Conservation (phyloP, 2,888 invertebrate species). For the Stenotaenia linearis region DNA sequence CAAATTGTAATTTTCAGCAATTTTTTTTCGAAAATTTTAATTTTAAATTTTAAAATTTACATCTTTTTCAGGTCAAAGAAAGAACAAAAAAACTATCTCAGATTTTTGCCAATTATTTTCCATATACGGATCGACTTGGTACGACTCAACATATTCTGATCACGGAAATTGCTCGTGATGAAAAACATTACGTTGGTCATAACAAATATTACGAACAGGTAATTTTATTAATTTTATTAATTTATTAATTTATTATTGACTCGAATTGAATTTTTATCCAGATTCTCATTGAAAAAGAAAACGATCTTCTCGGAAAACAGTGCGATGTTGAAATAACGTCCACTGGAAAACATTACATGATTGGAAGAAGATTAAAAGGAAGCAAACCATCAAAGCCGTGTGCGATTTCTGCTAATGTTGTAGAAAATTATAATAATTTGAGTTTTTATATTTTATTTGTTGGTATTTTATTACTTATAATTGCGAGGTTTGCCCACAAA, state of each 20-base stretch:
- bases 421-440: neutral
- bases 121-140: slow-evolving; percentile 66
- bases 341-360: slow-evolving; percentile 50
- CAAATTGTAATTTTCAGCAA: slow-evolving; percentile 57
- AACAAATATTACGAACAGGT: slow-evolving; percentile 91
- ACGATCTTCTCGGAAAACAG: slow-evolving; percentile 73
- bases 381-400: neutral
- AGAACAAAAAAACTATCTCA: slow-evolving; percentile 83
- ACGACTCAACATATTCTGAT: slow-evolving; percentile 72
- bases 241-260: neutral
- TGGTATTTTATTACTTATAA: neutral
- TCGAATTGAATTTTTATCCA: neutral
- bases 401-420: neutral
- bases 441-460: neutral
- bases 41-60: neutral
- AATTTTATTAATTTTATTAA: too few relatives aligned
- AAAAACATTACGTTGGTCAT: slow-evolving; percentile 84
- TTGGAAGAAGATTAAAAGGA: slow-evolving; percentile 39
- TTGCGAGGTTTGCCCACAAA: neutral
- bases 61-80: slow-evolving; percentile 64
- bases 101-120: slow-evolving; percentile 78
- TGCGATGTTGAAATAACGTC: slow-evolving; percentile 66
- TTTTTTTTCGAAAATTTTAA: slow-evolving; percentile 3
- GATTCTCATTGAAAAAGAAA: slow-evolving; percentile 72
- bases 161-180: slow-evolving; percentile 89